Evolutionary conservation across 2,113 vertebrate genomes (phyloP).

Genomic region (Labeo rohita): DNA sequence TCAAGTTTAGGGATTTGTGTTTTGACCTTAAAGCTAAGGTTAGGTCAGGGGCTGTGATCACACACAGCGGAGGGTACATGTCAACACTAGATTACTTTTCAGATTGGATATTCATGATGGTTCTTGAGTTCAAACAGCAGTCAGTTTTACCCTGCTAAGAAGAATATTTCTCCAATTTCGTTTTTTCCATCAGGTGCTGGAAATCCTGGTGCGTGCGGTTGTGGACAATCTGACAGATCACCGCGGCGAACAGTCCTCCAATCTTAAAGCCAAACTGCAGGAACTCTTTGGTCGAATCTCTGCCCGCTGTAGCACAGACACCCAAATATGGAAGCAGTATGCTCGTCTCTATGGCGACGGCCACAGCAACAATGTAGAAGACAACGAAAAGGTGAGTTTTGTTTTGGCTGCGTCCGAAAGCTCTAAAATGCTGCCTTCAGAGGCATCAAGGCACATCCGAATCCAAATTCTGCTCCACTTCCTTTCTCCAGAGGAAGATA

Average conservation of each 20-base stretch:
- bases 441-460: no score
- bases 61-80: not conserved
- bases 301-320: conserved; percentile 84
- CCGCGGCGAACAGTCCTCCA: conserved; percentile 72
- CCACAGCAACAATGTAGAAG: conserved; percentile 74
- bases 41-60: not conserved
- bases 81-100: not conserved
- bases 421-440: no score
- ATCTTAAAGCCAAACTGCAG: conserved; percentile 79
- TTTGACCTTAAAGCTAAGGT: not conserved
- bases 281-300: conserved; percentile 90
- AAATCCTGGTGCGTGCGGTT: conserved; percentile 85
- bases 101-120: not conserved
- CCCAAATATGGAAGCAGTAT: conserved; percentile 88
- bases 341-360: conserved; percentile 85
- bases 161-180: not conserved
- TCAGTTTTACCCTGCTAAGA: not conserved
- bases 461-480: no score
- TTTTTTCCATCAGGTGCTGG: conserved; percentile 79
- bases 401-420: no score
- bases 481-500: no score
- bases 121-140: not conserved
- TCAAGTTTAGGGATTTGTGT: conserved; percentile 5
- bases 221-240: conserved; percentile 78
- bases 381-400: conserved; percentile 85